Evolutionary conservation across 2,888 invertebrate species (phyloP).

Genomic region (Dryobota labecula): DNA sequence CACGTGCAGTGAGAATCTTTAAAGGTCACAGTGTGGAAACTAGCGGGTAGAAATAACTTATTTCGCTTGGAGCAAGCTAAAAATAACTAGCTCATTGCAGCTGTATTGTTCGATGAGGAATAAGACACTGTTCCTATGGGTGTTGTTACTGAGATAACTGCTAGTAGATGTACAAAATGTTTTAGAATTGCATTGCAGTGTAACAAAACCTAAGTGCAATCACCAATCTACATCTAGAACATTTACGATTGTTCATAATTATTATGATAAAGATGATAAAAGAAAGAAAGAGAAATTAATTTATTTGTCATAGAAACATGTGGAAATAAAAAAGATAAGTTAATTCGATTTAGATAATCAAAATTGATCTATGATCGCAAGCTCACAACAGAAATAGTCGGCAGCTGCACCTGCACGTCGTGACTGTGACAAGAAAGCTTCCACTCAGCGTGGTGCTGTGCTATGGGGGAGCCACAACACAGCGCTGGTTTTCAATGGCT

Average conservation of each 20-base stretch:
- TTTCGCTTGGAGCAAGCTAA: not conserved
- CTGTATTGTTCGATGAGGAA: not conserved
- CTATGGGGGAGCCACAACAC: too few relatives aligned
- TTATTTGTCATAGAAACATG: too few relatives aligned
- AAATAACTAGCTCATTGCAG: not conserved
- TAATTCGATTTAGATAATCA: too few relatives aligned
- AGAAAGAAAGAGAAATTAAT: too few relatives aligned
- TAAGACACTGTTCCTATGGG: not conserved
- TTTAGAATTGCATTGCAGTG: not conserved
- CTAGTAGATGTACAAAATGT: too few relatives aligned
- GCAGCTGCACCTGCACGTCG: too few relatives aligned
- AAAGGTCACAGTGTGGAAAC: conserved; percentile 26
- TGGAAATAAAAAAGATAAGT: too few relatives aligned
- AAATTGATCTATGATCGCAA: too few relatives aligned
- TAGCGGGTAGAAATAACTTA: conserved; percentile 12
- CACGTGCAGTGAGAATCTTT: conserved; percentile 25
- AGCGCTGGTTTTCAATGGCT: too few relatives aligned
- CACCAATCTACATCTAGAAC: not conserved
- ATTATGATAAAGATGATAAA: not conserved
- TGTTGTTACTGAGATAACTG: not conserved
- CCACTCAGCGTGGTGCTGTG: too few relatives aligned
- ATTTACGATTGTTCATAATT: not conserved
- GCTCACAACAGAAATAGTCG: too few relatives aligned
- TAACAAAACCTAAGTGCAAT: not conserved
- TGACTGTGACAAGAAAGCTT: too few relatives aligned